Evolutionary conservation across 2,797 vertebrate genomes (phyloP).

Genomic region (Gymnothorax reevesii): DNA sequence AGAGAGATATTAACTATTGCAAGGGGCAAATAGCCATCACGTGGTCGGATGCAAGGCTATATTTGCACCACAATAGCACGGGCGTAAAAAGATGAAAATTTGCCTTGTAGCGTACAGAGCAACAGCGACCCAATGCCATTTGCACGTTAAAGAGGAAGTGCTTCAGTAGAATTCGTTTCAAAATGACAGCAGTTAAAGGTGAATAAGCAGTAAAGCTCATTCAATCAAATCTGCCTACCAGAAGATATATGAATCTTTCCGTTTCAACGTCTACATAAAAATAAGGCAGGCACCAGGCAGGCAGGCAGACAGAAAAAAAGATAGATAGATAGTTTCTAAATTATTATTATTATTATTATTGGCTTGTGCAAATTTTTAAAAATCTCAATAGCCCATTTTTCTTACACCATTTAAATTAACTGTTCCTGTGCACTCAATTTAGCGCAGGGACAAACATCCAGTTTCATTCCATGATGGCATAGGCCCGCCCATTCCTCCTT

Average conservation of each 20-base stretch:
- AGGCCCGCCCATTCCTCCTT: no score
- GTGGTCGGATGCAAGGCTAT: neutral
- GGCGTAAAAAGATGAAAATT: neutral
- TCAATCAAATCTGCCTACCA: neutral
- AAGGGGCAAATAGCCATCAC: neutral
- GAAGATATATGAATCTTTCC: neutral
- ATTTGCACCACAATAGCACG: neutral
- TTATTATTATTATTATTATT: no score
- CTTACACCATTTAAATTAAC: no score
- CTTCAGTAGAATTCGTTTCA: neutral
- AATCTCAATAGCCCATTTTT: no score
- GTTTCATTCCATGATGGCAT: no score
- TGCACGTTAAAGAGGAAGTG: neutral
- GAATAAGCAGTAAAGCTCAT: neutral
- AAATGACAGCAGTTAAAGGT: neutral
- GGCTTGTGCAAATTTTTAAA: no score
- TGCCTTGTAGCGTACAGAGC: neutral
- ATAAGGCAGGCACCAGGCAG: no score
- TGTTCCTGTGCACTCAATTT: no score
- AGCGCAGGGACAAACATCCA: no score
- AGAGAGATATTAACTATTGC: slow-evolving; percentile 8
- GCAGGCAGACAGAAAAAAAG: no score
- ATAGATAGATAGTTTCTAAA: no score
- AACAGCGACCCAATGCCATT: neutral
- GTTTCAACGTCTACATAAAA: no score